Evolutionary conservation across 1,140 invertebrate species (phyloP), one percentile per base, ranked within the genome.

Genomic region (Reticulitermes speratus): DNA sequence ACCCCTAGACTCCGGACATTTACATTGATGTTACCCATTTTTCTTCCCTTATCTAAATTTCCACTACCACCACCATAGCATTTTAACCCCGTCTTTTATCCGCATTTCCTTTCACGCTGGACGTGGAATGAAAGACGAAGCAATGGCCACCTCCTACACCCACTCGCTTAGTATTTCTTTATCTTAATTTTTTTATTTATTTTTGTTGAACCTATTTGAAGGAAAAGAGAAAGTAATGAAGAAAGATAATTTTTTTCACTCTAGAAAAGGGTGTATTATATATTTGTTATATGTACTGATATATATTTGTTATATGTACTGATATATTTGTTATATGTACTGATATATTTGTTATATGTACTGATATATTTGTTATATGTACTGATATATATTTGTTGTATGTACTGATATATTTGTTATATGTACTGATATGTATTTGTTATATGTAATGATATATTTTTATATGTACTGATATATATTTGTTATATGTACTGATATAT

Each of bases 1-100:
- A 75, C 65, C 65, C 65, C 65, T 16, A 75, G 7, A n/a, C 65
- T 30, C 25, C 65, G 65, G 65, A 75, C 65, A 75, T 75, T 75
- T 75, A 75, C 65, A 75, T 75, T 75, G 65, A 75, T 75, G 65
- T 75, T 30, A 75, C 65, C 65, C 65, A 75, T 75, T 75, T 75
- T 75, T 75, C 65, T 75, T 75, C 65, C 65, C 65, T 75, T 75
- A 75, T 75, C 65, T 75, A 75, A 75, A 75, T 75, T 75, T 30
- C 65, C 65, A 75, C 59, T 19, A 65, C 59, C 59, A 65, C 65
- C 16, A 30, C 65, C 65, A 30, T 75, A 75, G 65, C 7, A 14
- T 75, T 75, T 30, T 75, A 75, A 75, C 65, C 65, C 21, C 8
- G 11, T 25, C 65, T 55, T 5, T 16, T 55, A 19, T 21, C 3